Evolutionary conservation across 2,113 vertebrate species (phyloP).

Genomic region (Anarrhichthys ocellatus): DNA sequence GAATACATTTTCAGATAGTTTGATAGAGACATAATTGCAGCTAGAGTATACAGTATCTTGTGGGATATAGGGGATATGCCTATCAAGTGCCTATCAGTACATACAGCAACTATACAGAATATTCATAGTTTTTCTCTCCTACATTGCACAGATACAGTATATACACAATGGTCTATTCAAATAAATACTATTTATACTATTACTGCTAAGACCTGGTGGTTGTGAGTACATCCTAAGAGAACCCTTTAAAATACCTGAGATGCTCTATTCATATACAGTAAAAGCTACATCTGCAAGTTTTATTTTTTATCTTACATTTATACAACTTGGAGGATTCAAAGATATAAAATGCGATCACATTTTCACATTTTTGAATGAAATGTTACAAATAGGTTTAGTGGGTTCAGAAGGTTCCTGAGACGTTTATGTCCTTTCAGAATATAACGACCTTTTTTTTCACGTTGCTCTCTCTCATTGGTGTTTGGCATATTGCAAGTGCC

Average conservation of each 20-base stretch:
- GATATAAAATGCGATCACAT: slow-evolving; percentile 63
- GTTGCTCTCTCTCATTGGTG: slow-evolving; percentile 32
- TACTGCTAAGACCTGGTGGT: slow-evolving; percentile 73
- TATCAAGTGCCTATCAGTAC: slow-evolving; percentile 88
- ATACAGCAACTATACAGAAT: slow-evolving; percentile 83
- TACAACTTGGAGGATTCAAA: slow-evolving; percentile 76
- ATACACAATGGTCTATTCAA: slow-evolving; percentile 79
- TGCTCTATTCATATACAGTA: slow-evolving; percentile 78
- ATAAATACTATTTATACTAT: slow-evolving; percentile 80
- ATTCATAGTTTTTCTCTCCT: slow-evolving; percentile 83
- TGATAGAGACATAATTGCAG: slow-evolving; percentile 75
- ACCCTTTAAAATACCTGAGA: slow-evolving; percentile 81
- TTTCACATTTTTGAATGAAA: neutral
- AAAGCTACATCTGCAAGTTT: slow-evolving; percentile 72
- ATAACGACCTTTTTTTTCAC: slow-evolving; percentile 13
- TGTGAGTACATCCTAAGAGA: slow-evolving; percentile 76
- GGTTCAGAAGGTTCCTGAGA: neutral
- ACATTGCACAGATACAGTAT: slow-evolving; percentile 82
- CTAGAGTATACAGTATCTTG: slow-evolving; percentile 78
- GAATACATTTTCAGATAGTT: slow-evolving; percentile 75
- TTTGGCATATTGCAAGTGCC: slow-evolving; percentile 22
- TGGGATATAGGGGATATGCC: slow-evolving; percentile 80
- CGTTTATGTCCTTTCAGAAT: neutral
- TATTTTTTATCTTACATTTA: slow-evolving; percentile 66
- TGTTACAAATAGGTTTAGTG: slow-evolving; percentile 8